Conservation (phyloP, 1,140 invertebrate species). For the Drosophila repleta region DNA sequence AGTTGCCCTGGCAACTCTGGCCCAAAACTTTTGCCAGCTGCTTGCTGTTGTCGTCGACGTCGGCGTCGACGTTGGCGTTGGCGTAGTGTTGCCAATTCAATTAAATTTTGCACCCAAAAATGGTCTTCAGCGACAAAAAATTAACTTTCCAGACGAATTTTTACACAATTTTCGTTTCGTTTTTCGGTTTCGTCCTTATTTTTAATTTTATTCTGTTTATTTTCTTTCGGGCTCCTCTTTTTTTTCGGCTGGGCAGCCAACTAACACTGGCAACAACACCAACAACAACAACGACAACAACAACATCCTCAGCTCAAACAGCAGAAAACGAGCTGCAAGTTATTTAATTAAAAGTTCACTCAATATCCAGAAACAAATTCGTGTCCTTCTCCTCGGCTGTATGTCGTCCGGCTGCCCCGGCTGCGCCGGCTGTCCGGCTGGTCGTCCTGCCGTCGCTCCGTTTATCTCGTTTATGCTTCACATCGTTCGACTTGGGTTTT, state of each 20-base stretch:
- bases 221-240: not conserved
- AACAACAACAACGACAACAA: slow-evolving; percentile 23
- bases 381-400: not conserved
- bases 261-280: slow-evolving; percentile 55
- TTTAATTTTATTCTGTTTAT: slow-evolving; percentile 3
- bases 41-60: slow-evolving; percentile 10
- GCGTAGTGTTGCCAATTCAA: slow-evolving; percentile 60
- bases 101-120: slow-evolving; percentile 56
- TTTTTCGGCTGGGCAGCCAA: slow-evolving; percentile 40
- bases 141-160: slow-evolving; percentile 69
- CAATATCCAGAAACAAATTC: slow-evolving; percentile 51
- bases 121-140: slow-evolving; percentile 46
- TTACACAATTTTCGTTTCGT: slow-evolving; percentile 33
- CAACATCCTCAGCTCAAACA: slow-evolving; percentile 44
- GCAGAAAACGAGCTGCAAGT: slow-evolving; percentile 71
- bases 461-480: slow-evolving; percentile 7
- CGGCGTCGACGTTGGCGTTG: slow-evolving; percentile 8
- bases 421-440: not conserved
- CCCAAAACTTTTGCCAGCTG: slow-evolving; percentile 35
- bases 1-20: slow-evolving; percentile 47
- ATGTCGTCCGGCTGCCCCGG: not conserved
- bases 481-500: slow-evolving; percentile 1
- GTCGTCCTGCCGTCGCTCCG: not conserved
- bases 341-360: slow-evolving; percentile 79
- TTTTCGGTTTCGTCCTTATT: slow-evolving; percentile 36